Evolutionary conservation across 2,113 vertebrate species (phyloP).

Genomic region (Scatophagus argus): DNA sequence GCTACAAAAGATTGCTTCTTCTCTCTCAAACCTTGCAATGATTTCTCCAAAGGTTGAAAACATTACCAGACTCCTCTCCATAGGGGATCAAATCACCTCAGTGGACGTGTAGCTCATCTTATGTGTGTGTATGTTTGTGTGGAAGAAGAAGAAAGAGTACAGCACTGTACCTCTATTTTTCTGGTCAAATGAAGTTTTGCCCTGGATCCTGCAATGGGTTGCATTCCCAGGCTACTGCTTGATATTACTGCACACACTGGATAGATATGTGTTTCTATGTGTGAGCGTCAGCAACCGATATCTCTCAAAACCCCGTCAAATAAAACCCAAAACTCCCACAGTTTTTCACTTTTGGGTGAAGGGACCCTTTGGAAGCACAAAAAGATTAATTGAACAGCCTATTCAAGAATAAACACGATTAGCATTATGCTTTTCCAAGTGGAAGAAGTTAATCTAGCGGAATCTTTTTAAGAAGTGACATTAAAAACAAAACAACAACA

Average conservation of each 20-base stretch:
- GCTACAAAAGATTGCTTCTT: conserved; percentile 23
- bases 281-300: background rate
- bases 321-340: background rate
- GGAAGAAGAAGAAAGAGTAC: conserved; percentile 2
- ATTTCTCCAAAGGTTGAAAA: conserved; percentile 45
- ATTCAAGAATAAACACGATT: conserved; percentile 28
- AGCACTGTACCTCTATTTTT: conserved; percentile 28
- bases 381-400: conserved; percentile 7
- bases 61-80: conserved; percentile 50
- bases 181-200: conserved; percentile 30
- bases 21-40: conserved; percentile 32
- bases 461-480: conserved; percentile 18
- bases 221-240: conserved; percentile 1
- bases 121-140: conserved; percentile 18
- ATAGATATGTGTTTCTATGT: background rate
- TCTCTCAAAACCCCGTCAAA: background rate
- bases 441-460: conserved; percentile 12
- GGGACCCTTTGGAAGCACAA: conserved; percentile 3
- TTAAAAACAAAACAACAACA: too few species aligned
- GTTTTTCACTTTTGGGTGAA: conserved; percentile 10
- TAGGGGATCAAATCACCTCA: conserved; percentile 37
- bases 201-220: conserved; percentile 28
- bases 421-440: background rate
- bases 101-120: conserved; percentile 14
- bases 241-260: conserved; percentile 18